Conservation (phyloP, 2,113 vertebrate species). For the Catharus fuscescens region DNA sequence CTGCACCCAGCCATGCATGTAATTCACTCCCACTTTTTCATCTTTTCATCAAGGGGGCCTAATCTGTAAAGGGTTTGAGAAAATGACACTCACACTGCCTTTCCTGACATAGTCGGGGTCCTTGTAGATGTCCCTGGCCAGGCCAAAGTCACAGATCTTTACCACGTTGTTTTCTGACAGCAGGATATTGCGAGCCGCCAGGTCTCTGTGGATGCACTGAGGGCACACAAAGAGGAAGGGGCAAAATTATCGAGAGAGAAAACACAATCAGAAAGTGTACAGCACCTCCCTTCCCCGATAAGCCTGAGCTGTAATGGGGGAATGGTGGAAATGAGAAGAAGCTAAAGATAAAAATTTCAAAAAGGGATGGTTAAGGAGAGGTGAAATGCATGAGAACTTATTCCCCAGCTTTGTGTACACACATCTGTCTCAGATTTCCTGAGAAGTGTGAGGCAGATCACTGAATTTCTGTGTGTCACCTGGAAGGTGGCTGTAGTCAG, state of each 20-base stretch:
- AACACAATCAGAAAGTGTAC: not conserved
- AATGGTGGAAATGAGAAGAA: not conserved
- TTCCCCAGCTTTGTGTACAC: not conserved
- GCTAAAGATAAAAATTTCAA: not conserved
- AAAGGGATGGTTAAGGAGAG: not conserved
- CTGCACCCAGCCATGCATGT: not conserved
- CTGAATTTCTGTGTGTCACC: not conserved
- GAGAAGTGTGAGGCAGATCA: not conserved
- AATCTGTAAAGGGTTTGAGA: not conserved
- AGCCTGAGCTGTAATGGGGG: not conserved
- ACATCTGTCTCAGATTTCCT: not conserved
- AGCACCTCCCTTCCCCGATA: rapidly evolving
- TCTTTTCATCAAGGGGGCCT: not conserved
- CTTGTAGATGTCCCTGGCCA: slow-evolving; percentile 98
- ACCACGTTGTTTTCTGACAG: slow-evolving; percentile 95
- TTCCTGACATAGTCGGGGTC: slow-evolving; percentile 98
- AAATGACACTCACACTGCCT: slow-evolving; percentile 86
- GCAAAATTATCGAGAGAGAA: not conserved
- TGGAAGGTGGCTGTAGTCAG: not conserved
- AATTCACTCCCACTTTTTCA: not conserved
- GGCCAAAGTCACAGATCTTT: slow-evolving; percentile 98
- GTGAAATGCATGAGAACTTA: not conserved
- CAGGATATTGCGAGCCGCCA: slow-evolving; percentile 97
- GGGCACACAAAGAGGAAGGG: not conserved
- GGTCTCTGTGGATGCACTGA: slow-evolving; percentile 94